phyloP scores from a whole-genome alignment of 2,888 invertebrate genomes.

The Lutraria lutraria region DNA sequence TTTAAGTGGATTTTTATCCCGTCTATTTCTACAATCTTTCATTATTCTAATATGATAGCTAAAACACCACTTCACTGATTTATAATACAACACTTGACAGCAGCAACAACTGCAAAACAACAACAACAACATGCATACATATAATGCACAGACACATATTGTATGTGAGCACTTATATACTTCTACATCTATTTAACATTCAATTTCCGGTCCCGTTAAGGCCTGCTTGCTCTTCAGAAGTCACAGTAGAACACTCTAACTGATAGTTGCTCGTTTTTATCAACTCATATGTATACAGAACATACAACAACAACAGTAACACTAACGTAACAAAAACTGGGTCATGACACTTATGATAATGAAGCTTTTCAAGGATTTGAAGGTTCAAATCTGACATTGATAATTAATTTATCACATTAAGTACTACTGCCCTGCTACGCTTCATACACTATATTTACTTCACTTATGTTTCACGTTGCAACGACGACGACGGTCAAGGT shows the following conservation, averaged over 20 bases:
- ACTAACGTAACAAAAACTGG: constrained; percentile 36
- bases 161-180: background rate
- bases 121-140: too few species aligned
- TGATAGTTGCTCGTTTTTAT: constrained; percentile 26
- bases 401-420: constrained; percentile 35
- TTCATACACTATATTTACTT: background rate
- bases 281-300: background rate
- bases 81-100: background rate
- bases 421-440: background rate
- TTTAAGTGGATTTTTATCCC: too few species aligned
- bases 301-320: constrained; percentile 36
- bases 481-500: too few species aligned
- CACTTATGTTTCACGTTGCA: too few species aligned
- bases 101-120: background rate
- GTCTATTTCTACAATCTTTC: too few species aligned
- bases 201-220: background rate
- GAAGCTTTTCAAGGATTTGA: constrained; percentile 18
- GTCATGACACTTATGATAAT: constrained; percentile 40
- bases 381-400: constrained; percentile 7
- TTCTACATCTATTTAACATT: background rate
- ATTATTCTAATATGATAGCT: background rate
- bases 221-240: too few species aligned
- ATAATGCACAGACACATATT: background rate
- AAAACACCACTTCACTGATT: background rate
- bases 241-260: background rate